These are phyloP conservation scores for Parotocinclus haroldoi DNA, from an alignment of 2,797 vertebrate species.

Conservation along the genomic window DNA sequence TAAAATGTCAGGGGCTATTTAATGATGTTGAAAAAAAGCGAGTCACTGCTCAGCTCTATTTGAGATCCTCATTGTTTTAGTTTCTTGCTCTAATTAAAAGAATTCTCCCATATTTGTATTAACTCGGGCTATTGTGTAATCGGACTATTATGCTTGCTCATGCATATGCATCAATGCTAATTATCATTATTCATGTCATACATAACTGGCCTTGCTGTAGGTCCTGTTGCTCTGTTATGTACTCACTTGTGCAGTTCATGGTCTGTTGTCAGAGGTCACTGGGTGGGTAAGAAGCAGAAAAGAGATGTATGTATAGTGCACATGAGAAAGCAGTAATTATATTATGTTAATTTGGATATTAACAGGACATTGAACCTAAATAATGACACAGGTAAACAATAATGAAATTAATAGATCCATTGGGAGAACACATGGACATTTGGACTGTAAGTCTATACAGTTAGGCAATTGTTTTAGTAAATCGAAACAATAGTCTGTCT, in stretches of 20 bases:
- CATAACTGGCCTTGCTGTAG: constrained; percentile 12
- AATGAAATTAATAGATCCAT: too few relatives aligned
- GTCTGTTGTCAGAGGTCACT: constrained; percentile 27
- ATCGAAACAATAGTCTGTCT: too few relatives aligned
- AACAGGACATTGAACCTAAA: too few relatives aligned
- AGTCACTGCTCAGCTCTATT: background rate
- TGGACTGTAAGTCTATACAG: too few relatives aligned
- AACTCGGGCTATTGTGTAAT: constrained; percentile 5
- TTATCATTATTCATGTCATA: constrained; percentile 23
- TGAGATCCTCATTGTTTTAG: background rate
- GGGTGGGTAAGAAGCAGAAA: constrained; percentile 13
- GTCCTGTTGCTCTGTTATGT: constrained; percentile 3
- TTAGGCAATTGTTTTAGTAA: too few relatives aligned
- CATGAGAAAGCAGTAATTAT: constrained; percentile 58
- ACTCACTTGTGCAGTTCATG: constrained; percentile 8
- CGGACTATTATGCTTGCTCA: constrained; percentile 2
- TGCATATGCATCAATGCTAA: constrained; percentile 19
- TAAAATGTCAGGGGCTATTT: too few relatives aligned
- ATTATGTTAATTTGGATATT: too few relatives aligned
- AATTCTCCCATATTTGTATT: constrained; percentile 3
- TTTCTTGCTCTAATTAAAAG: background rate
- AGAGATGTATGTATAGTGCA: constrained; percentile 52
- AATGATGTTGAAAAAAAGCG: background rate
- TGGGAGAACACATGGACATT: too few relatives aligned
- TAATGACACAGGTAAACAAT: too few relatives aligned